Conservation (phyloP, 2,797 vertebrate species). For the Pteropus rufus region DNA sequence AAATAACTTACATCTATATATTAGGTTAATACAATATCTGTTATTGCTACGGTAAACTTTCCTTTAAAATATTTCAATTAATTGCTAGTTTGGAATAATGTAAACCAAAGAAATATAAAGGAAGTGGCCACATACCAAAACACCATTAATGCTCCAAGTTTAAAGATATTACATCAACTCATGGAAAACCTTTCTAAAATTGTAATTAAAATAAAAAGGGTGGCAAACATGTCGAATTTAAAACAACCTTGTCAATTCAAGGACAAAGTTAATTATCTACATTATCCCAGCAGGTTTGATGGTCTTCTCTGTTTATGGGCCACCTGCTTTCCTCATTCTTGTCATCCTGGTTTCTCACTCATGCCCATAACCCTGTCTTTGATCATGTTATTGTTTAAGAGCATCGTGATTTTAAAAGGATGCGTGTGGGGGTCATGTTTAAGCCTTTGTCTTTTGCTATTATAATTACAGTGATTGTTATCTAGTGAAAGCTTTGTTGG, state of each 20-base stretch:
- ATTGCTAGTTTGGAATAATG: neutral
- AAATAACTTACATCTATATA: neutral
- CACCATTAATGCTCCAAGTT: neutral
- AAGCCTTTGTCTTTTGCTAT: constrained; percentile 38
- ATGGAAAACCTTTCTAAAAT: neutral
- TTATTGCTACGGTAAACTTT: neutral
- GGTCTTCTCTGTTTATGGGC: neutral
- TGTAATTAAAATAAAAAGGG: neutral
- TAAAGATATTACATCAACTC: neutral
- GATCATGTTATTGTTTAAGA: constrained; percentile 22
- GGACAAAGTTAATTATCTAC: neutral
- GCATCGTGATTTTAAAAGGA: constrained; percentile 58
- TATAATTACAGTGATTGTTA: constrained; percentile 57
- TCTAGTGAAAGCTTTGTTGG: constrained; percentile 69
- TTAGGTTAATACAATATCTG: neutral
- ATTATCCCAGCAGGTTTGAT: neutral
- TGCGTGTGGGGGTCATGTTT: neutral
- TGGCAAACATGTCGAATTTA: neutral
- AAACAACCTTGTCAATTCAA: neutral
- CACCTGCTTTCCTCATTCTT: neutral
- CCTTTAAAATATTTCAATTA: neutral
- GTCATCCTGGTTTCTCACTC: neutral
- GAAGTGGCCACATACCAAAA: neutral
- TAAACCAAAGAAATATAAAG: neutral
- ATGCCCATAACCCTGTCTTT: neutral